Evolutionary conservation across 2,888 invertebrate genomes (phyloP).

Genomic region (Pristionchus entomophagus): DNA sequence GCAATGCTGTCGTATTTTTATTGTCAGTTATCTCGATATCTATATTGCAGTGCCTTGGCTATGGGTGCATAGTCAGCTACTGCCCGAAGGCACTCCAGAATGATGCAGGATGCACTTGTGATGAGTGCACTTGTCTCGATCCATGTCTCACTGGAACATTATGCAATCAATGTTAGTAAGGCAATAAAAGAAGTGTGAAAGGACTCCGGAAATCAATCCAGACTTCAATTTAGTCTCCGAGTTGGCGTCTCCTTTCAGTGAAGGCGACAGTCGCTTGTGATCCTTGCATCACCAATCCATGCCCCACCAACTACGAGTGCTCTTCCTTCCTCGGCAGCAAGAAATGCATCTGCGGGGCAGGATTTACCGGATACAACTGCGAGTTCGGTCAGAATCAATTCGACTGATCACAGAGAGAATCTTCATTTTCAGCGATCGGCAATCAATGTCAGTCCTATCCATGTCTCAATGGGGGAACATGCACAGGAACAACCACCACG

Average conservation of each 20-base stretch:
- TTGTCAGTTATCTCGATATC: not conserved
- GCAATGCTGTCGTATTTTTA: not conserved
- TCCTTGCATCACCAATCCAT: not conserved
- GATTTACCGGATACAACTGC: conserved; percentile 20
- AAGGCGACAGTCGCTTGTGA: not conserved
- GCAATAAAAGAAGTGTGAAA: not conserved
- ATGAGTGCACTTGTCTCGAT: not conserved
- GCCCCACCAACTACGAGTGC: not conserved
- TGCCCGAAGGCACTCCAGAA: not conserved
- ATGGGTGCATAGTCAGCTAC: not conserved
- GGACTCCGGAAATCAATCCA: no score
- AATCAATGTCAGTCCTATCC: not conserved
- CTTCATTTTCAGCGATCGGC: not conserved
- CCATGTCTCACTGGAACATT: not conserved
- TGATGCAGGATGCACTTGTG: not conserved
- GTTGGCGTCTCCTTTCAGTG: not conserved
- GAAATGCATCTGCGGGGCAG: not conserved
- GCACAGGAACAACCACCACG: not conserved
- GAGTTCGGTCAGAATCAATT: not conserved
- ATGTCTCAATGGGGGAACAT: conserved; percentile 21
- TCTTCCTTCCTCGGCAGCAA: not conserved
- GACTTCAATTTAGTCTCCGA: no score
- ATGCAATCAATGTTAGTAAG: not conserved
- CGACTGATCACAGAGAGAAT: no score
- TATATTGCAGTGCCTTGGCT: no score